A percentile compares a stretch with the other conserved stretches of the same genome.
Conservation (phyloP, 2,888 invertebrate species). For the Maniola hyperantus region DNA sequence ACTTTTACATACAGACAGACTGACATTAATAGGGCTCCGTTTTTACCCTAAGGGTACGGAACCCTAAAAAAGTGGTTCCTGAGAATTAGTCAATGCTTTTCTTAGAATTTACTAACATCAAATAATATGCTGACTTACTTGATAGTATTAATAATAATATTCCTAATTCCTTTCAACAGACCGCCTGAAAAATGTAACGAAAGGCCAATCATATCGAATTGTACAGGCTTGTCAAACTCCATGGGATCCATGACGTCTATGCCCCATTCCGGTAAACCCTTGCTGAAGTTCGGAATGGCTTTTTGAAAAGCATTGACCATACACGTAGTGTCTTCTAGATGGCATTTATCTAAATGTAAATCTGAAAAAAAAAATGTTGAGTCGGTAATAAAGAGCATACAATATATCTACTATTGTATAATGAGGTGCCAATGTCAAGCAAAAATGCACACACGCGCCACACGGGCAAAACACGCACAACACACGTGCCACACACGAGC, state of each 20-base stretch:
- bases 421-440: too few relatives aligned
- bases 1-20: too few relatives aligned
- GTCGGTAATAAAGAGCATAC: too few relatives aligned
- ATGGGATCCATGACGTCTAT: constrained; percentile 55
- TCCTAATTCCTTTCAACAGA: constrained; percentile 32
- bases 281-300: constrained; percentile 42
- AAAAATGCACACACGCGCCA: too few relatives aligned
- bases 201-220: constrained; percentile 60
- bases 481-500: too few relatives aligned
- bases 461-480: too few relatives aligned
- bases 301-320: constrained; percentile 37
- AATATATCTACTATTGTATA: too few relatives aligned
- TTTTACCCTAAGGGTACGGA: too few relatives aligned
- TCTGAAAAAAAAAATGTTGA: constrained; percentile 4
- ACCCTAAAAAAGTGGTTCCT: too few relatives aligned
- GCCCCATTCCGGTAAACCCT: constrained; percentile 57
- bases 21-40: too few relatives aligned
- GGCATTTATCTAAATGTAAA: constrained; percentile 37
- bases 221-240: constrained; percentile 50
- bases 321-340: constrained; percentile 36
- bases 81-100: too few relatives aligned
- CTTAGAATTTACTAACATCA: too few relatives aligned
- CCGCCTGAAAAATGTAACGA: constrained; percentile 52
- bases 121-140: constrained; percentile 15
- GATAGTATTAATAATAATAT: constrained; percentile 31